Base-by-base conservation (phyloP, 1,140 invertebrate species). In the Temnothorax longispinosus region DNA sequence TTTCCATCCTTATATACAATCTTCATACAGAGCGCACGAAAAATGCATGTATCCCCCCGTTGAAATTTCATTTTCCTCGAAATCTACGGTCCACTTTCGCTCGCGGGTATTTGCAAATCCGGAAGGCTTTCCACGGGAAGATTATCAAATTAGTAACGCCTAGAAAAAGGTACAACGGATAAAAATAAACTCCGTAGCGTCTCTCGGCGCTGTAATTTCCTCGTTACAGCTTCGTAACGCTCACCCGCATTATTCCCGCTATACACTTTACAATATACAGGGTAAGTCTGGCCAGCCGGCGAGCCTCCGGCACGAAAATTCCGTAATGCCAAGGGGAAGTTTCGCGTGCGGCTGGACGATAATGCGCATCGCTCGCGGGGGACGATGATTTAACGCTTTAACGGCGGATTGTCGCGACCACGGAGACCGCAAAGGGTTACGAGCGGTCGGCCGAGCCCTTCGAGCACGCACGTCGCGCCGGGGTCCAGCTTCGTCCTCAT, bases 361-460 rank as follows among this genome's bases (percentile, higher is more conserved):
- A 88, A 90, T 90, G 89, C 71, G 76, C 60, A 52, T 18, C 32
- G 50, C 80, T 44, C 27, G 27, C 27, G 27, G 80, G 60, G 56
- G 62, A 86, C 89, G 85, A 90, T 90, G 89, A 90, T 90, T 90
- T 90, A 90, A 84, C 80, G 86, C 56, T 85, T 72, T 74, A 78
- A 75, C 76, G 86, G 71, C 81, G 81, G 89, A 90, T 88, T 90
- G 86, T 90, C 74, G 86, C 86, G 86, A 81, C 89, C 89, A 35
- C 89, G 87, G 32, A 54, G 85, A 86, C 89, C 89, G 64, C 89
- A 78, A 86, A 60, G 86, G 88, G 75, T 90, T 89, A 90, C 86
- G 75, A 80, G 50, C 86, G 82, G 27, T 50, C n/a, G 64, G 13
- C 32, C 18, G 54, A 44, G 1, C 27, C 58, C 65, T 56, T 41